These are phyloP conservation scores for Alethe castanea DNA, from an alignment of 2,113 vertebrate genomes.

Conservation along the genomic window DNA sequence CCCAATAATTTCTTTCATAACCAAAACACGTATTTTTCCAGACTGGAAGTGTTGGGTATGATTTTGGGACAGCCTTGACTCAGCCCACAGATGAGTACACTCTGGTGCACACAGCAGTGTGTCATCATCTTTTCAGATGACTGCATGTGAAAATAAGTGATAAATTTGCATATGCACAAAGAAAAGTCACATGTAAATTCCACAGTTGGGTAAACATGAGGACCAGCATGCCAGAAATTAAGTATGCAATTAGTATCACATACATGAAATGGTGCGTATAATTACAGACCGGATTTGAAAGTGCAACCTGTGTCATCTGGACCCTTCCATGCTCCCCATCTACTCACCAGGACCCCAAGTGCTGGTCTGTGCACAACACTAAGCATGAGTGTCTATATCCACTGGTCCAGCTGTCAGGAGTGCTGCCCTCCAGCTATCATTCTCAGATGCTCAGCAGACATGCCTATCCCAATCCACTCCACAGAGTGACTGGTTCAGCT, in stretches of 20 bases:
- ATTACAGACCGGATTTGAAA: background rate
- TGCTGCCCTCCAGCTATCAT: background rate
- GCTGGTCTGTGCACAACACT: background rate
- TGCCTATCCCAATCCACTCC: background rate
- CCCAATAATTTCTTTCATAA: background rate
- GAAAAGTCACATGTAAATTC: background rate
- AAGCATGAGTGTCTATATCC: background rate
- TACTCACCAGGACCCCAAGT: background rate
- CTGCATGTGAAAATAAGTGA: background rate
- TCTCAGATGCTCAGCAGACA: constrained; percentile 1
- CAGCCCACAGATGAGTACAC: background rate
- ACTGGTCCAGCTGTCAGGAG: background rate
- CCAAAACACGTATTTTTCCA: background rate
- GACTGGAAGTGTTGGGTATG: background rate
- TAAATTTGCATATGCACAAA: background rate
- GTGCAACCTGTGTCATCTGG: background rate
- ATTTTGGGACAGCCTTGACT: background rate
- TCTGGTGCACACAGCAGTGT: background rate
- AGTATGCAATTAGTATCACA: background rate
- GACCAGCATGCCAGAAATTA: background rate
- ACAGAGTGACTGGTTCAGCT: background rate
- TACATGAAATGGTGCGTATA: background rate
- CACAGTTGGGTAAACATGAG: background rate
- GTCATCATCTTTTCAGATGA: background rate
- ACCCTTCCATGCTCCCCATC: background rate